Conservation (phyloP, 2,797 vertebrate genomes). For the Poecile montanus region DNA sequence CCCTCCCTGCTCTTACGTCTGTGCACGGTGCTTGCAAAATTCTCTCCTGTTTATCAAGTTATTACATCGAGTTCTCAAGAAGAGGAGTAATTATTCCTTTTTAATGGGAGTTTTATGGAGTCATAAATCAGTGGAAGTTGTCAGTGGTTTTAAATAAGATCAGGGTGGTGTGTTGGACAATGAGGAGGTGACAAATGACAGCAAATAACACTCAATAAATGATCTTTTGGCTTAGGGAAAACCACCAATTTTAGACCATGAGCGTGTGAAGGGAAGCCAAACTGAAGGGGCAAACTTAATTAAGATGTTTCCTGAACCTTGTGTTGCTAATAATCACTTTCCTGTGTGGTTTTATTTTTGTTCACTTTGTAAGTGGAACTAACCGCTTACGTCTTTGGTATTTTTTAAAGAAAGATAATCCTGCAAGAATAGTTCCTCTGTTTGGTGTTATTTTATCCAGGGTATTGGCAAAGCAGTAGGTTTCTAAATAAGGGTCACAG, state of each 20-base stretch:
- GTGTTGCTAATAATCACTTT: not conserved
- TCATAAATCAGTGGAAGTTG: not conserved
- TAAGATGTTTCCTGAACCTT: not conserved
- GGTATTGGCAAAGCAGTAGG: not conserved
- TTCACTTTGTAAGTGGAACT: not conserved
- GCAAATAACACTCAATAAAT: not conserved
- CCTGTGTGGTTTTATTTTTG: not conserved
- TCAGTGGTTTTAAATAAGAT: not conserved
- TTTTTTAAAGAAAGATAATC: not conserved
- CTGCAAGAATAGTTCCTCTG: not conserved
- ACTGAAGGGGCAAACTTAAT: not conserved
- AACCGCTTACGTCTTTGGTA: not conserved
- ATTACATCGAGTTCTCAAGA: not conserved
- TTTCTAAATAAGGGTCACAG: not conserved
- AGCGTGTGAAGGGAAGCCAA: not conserved
- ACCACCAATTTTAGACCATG: not conserved
- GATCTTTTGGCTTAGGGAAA: not conserved
- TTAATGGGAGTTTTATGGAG: not conserved
- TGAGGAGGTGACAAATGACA: not conserved
- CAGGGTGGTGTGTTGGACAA: not conserved
- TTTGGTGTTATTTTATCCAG: not conserved
- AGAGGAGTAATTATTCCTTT: not conserved
- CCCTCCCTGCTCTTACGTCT: not conserved
- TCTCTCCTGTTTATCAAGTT: not conserved
- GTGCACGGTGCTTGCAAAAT: not conserved